phyloP scores from a whole-genome alignment of 2,888 invertebrate genomes.

The Nezara viridula region DNA sequence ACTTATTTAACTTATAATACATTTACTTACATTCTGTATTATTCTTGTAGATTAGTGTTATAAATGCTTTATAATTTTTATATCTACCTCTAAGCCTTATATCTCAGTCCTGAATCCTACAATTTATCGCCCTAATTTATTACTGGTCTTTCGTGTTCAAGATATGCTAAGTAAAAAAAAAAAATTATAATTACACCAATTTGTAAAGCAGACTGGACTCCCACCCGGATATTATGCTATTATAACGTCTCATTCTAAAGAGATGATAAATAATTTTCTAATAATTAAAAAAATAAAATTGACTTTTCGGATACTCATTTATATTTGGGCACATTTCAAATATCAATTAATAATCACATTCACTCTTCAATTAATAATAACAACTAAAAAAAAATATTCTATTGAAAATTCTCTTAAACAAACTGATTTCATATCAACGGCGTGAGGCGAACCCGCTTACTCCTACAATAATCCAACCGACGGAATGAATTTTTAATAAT shows the following conservation, averaged over 20 bases:
- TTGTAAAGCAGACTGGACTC: neutral
- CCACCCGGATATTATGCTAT: neutral
- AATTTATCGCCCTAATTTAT: neutral
- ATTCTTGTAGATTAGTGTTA: no score
- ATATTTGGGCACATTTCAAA: no score
- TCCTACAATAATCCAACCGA: neutral
- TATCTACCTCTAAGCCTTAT: neutral
- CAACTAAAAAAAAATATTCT: no score
- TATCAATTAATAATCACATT: no score
- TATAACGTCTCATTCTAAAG: neutral
- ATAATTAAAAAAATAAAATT: no score
- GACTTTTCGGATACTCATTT: no score
- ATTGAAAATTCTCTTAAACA: neutral
- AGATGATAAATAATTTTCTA: no score
- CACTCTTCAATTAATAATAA: no score
- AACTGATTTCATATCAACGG: neutral
- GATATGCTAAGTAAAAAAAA: neutral
- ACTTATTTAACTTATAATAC: no score
- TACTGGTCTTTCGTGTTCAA: neutral
- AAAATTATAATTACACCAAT: neutral
- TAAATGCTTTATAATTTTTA: neutral
- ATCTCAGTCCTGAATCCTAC: neutral
- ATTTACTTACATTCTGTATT: no score
- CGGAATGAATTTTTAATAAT: neutral
- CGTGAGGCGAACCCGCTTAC: neutral